Conservation (phyloP, 2,113 vertebrate species). For the Pristiophorus japonicus region DNA sequence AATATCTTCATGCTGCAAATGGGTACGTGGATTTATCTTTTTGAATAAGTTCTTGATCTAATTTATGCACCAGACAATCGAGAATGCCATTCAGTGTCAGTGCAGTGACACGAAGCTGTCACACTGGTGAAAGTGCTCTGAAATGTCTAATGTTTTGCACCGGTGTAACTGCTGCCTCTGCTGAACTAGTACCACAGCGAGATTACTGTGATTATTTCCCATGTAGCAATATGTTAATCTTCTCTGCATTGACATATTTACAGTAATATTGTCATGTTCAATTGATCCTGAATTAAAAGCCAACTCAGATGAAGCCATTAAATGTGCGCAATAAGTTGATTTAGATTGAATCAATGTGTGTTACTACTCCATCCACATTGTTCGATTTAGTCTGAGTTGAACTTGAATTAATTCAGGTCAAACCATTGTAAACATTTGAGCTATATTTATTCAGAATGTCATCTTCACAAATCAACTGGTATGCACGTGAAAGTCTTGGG, state of each 20-base stretch:
- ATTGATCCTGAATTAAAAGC: not conserved
- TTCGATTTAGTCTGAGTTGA: not conserved
- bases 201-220: not conserved
- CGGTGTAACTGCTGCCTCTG: not conserved
- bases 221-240: not conserved
- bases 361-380: not conserved
- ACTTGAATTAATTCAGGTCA: conserved; percentile 24
- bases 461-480: not conserved
- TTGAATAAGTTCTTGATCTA: not conserved
- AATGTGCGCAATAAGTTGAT: not conserved
- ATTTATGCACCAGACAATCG: not conserved
- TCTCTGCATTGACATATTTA: not conserved
- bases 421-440: conserved; percentile 27
- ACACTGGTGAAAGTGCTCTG: not conserved
- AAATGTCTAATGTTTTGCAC: not conserved
- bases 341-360: conserved; percentile 24
- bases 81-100: not conserved
- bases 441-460: not conserved
- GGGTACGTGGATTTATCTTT: not conserved
- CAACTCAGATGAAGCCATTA: not conserved
- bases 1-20: not conserved
- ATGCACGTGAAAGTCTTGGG: not conserved
- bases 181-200: not conserved
- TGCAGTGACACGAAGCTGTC: too few species aligned
- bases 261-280: not conserved